phyloP scores from a whole-genome alignment of 2,113 vertebrate species.

The Herpetotheres cachinnans region DNA sequence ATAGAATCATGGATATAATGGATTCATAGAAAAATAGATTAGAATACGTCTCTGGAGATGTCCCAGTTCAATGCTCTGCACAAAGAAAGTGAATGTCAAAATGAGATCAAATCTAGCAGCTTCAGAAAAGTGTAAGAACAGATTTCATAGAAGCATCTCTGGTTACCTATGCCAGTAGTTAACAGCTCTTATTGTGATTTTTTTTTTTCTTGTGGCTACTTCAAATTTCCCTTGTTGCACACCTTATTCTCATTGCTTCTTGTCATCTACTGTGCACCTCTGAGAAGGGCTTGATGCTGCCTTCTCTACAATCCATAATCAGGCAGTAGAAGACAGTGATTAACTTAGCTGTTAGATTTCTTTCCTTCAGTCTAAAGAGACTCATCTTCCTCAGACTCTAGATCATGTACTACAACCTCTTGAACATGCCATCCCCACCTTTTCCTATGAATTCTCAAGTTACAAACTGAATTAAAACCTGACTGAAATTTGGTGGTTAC shows the following conservation, averaged over 20 bases:
- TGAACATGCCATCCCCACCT: fast-evolving
- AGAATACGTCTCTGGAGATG: neutral
- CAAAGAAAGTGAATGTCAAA: neutral
- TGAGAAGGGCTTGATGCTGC: neutral
- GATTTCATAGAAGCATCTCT: neutral
- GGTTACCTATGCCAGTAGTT: neutral
- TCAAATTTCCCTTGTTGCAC: neutral
- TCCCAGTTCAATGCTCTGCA: neutral
- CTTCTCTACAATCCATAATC: neutral
- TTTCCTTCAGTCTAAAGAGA: neutral
- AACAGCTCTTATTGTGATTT: neutral
- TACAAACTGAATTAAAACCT: neutral
- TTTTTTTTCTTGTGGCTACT: neutral
- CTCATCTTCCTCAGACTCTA: neutral
- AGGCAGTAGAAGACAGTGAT: neutral
- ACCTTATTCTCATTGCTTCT: neutral
- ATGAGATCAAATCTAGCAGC: neutral
- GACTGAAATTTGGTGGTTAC: neutral
- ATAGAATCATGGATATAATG: neutral
- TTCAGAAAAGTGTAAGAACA: neutral
- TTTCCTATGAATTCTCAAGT: neutral
- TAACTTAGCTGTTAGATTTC: neutral
- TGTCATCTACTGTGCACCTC: neutral
- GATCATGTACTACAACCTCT: neutral
- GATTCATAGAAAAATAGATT: neutral